A percentile compares a stretch with the other conserved stretches of the same genome.
Conservation (phyloP, 2,888 invertebrate species). For the Acrocera orbiculus region DNA sequence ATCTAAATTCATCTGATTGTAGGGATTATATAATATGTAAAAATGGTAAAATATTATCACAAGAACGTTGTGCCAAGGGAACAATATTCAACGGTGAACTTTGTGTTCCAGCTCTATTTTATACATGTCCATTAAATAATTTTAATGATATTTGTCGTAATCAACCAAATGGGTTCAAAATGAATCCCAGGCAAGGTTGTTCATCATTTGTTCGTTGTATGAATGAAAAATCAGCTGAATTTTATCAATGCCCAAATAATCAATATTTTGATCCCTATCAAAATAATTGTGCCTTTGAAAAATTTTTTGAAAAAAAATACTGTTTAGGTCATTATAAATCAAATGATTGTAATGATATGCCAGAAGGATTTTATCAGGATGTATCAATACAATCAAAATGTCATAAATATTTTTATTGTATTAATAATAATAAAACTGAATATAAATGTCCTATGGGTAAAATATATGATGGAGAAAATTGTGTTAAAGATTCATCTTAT, state of each 20-base stretch:
- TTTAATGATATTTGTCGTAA: constrained; percentile 29
- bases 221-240: constrained; percentile 16
- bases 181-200: constrained; percentile 22
- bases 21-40: constrained; percentile 22
- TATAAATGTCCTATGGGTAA: constrained; percentile 33
- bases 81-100: constrained; percentile 21
- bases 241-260: constrained; percentile 18
- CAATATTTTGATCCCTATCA: constrained; percentile 23
- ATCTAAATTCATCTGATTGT: constrained; percentile 21
- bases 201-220: constrained; percentile 23
- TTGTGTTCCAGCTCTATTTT: constrained; percentile 21
- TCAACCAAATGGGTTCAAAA: constrained; percentile 34
- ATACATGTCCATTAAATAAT: constrained; percentile 14
- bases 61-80: constrained; percentile 19
- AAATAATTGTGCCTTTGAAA: constrained; percentile 17
- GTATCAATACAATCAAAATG: constrained; percentile 31
- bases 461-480: constrained; percentile 40
- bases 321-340: constrained; percentile 15
- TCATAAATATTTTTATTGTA: constrained; percentile 39
- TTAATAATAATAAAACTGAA: constrained; percentile 34
- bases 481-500: constrained; percentile 33
- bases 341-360: constrained; percentile 17
- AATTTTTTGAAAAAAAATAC: constrained; percentile 14
- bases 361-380: constrained; percentile 32
- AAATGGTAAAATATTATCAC: constrained; percentile 16